Conservation (phyloP, 2,888 invertebrate species). For the Polydesmus complanatus region DNA sequence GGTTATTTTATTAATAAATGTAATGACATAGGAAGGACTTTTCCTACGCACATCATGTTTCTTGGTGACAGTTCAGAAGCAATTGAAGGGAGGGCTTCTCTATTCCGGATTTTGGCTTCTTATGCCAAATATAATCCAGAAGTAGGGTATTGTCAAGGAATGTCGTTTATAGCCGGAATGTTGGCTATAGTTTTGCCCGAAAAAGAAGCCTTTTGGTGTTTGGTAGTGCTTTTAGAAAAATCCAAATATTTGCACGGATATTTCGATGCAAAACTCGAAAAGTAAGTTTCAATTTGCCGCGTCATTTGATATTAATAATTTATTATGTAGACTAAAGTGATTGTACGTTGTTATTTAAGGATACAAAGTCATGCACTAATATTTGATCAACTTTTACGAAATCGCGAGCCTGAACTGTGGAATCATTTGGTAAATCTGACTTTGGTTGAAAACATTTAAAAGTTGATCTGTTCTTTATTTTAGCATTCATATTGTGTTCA, state of each 20-base stretch:
- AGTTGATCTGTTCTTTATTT: background rate
- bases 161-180: constrained; percentile 18
- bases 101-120: constrained; percentile 16
- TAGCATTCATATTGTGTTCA: constrained; percentile 6
- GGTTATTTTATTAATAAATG: background rate
- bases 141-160: constrained; percentile 17
- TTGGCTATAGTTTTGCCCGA: constrained; percentile 12
- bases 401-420: constrained; percentile 13
- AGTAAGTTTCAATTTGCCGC: constrained; percentile 2
- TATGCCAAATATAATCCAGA: constrained; percentile 11
- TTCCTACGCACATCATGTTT: constrained; percentile 14
- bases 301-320: too few relatives aligned
- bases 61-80: constrained; percentile 10
- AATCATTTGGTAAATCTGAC: constrained; percentile 12
- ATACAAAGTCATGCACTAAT: constrained; percentile 13
- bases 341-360: constrained; percentile 1
- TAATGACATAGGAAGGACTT: constrained; percentile 11
- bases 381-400: constrained; percentile 14
- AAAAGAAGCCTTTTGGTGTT: constrained; percentile 17
- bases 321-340: background rate
- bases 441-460: background rate
- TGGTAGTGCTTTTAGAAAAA: constrained; percentile 15
- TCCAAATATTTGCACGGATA: constrained; percentile 16
- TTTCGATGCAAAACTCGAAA: constrained; percentile 14
- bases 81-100: constrained; percentile 14